Evolutionary conservation across 2,113 vertebrate genomes (phyloP), one percentile per base, ranked within the genome.

Genomic region (Nicator chloris): DNA sequence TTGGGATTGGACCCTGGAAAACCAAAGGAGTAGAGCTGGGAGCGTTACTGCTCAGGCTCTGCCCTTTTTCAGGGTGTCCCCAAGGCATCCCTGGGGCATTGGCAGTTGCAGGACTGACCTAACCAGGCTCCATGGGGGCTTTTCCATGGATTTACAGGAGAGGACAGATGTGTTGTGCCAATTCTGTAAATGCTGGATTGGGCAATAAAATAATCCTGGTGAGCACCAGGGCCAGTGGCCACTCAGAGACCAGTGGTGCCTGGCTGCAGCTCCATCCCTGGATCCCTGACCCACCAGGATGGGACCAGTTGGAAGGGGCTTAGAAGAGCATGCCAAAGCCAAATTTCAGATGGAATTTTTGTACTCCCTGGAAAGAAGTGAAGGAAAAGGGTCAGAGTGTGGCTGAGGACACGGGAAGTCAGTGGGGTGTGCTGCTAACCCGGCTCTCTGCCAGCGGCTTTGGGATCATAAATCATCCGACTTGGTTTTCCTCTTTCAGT

Each of bases 381-480:
- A 69, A 69, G 69, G 40, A 22, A 9, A 20, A 45, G 22, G 47
- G 31, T 15, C 23, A 21, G 39, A 54, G 35, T 0, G 1, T 3
- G 40, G 40, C 50, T 6, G 40, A 30, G 69, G 45, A 4, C 50
- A 4, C 16, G 54, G 63, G 50, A 3, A 10, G 77, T 11, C 42
- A 2, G 31, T 0, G 30, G 10, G 15, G 2, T 44, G 64, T 37
- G 78, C 60, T 19, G 45, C n/a, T 22, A 2, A 0, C n/a, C 9
- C 1, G 15, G 44, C 39, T 2, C 2, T 4, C 2, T 5, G 28
- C 56, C 2, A 15, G n/a, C 1, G 2, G 22, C n/a, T 57, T 40
- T 45, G 13, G 9, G 26, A 0, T 5, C 14, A 2, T 1, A 28
- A 20, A 39, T 24, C 13, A 1, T 1, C 1, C 0, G 4, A 4